Percentiles rank a stretch among this genome's conserved stretches.
phyloP scores from a whole-genome alignment of 2,888 invertebrate genomes.

The Scelioninae gen. 1 region DNA sequence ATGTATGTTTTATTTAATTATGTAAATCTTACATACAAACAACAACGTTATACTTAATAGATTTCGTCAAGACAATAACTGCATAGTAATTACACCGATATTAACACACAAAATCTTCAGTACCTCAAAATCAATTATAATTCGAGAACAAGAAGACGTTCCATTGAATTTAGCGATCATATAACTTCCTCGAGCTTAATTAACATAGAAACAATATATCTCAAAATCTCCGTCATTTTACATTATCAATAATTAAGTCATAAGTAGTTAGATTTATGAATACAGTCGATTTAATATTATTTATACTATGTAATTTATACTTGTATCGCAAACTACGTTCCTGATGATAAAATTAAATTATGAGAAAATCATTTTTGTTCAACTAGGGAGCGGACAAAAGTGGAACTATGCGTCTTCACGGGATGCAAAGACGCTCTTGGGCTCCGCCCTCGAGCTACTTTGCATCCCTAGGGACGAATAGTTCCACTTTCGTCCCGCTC shows the following conservation, averaged over 20 bases:
- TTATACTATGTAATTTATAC: background rate
- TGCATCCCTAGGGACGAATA: too few relatives aligned
- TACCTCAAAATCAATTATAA: slow-evolving; percentile 1
- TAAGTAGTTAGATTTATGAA: slow-evolving; percentile 7
- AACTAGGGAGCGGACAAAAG: too few relatives aligned
- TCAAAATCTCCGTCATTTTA: background rate
- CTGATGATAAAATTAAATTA: too few relatives aligned
- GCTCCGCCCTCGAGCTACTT: too few relatives aligned
- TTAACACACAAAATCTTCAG: background rate
- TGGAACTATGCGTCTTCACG: too few relatives aligned
- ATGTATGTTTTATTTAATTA: background rate
- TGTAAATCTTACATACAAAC: background rate
- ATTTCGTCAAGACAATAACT: slow-evolving; percentile 1
- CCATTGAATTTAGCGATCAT: background rate
- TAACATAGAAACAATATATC: background rate
- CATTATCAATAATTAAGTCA: background rate
- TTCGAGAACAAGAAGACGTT: background rate
- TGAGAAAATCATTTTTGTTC: too few relatives aligned
- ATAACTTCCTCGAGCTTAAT: background rate
- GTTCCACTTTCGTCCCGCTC: too few relatives aligned
- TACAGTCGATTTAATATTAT: background rate
- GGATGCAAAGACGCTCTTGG: too few relatives aligned
- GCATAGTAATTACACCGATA: background rate
- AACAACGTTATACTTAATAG: background rate
- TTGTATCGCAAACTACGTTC: too few relatives aligned